Evolutionary conservation across 2,113 vertebrate species (phyloP), one percentile per base, ranked within the genome.

Genomic region (Mohoua ochrocephala): DNA sequence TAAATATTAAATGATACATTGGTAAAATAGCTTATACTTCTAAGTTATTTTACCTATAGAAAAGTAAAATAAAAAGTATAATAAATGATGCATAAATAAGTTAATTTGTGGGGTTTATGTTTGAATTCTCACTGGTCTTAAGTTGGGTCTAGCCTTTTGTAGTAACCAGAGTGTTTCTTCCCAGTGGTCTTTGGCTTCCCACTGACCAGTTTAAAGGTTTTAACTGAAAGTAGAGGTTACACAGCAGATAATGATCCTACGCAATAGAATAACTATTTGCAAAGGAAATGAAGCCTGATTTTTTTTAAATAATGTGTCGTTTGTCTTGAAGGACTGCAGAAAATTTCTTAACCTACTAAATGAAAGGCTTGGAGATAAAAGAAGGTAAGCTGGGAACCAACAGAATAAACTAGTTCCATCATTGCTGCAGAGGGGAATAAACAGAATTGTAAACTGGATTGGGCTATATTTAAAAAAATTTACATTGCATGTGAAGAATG

Each of bases 301-400:
- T 30, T 33, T 84, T 74, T 75, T 11, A 7, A 7, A 83, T 64
- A 53, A 70, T 3, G 33, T 94, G 30, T 95, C 6, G 26, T 95
- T 98, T 97, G 11, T 86, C 76, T 97, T 96, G 42, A 97, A 99
- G 99, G 98, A 99, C 86, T 98, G 98, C 84, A 98, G 98, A 84
- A 97, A 82, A 75, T 99, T 99, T 98, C 98, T 99, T 87, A 99
- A 99, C 89, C 75, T 91, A 54, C 91, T 99, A 50, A 99, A 99
- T 86, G 80, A 93, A 80, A 98, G 95, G 68, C 98, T 98, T 94
- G 98, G 97, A 50, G 95, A 97, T 80, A 77, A 96, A 59, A 97
- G 97, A 96, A 98, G 98, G 99, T 99, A 98, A 94, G 95, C 5
- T 39, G 7, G 60, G 28, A 70, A 39, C 11, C 7, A 42, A 16